Percentiles rank a stretch among this genome's conserved stretches.
Conservation (phyloP, 53 echinoderm and acorn worm genomes). For the Stichopus horrens region DNA sequence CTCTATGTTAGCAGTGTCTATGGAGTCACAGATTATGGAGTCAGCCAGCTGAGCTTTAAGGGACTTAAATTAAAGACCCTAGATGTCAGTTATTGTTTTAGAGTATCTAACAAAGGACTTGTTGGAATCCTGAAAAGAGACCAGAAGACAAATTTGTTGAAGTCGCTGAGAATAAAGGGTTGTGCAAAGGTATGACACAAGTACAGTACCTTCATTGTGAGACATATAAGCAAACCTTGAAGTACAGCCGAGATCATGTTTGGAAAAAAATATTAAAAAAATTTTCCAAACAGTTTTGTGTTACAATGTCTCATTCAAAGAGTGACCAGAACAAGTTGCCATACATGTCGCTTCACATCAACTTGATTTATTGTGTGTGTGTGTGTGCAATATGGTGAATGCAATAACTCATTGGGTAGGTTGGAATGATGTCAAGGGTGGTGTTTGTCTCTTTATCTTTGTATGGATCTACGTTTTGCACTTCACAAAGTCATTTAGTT, state of each 20-base stretch:
- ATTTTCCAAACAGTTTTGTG: no score
- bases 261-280: no score
- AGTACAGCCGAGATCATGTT: no score
- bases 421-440: no score
- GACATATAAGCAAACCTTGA: neutral
- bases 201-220: neutral
- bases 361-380: no score
- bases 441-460: no score
- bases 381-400: no score
- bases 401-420: no score
- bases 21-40: conserved; percentile 89
- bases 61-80: conserved; percentile 61
- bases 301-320: neutral
- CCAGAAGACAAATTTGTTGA: conserved; percentile 45
- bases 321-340: neutral
- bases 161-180: conserved; percentile 75
- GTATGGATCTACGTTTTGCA: no score
- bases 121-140: conserved; percentile 59
- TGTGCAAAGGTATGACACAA: conserved; percentile 68
- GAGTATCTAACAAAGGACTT: conserved; percentile 74
- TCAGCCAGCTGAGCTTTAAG: conserved; percentile 83
- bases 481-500: no score
- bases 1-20: conserved; percentile 90
- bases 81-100: conserved; percentile 89
- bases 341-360: no score